Conservation (phyloP, 2,113 vertebrate species). For the Neodontobutis hainanensis region DNA sequence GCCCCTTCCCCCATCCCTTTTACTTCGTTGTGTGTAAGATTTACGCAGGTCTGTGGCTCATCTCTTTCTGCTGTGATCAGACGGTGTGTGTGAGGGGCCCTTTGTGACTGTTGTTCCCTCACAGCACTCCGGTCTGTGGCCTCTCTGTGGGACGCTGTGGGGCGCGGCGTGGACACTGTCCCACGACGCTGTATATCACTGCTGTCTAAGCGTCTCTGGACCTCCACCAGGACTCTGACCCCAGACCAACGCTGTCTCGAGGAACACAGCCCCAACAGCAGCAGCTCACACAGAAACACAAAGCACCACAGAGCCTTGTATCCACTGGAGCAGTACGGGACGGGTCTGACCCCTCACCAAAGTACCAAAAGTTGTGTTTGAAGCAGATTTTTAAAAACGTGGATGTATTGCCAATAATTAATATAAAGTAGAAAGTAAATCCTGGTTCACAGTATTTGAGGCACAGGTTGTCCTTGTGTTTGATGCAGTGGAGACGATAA, state of each 20-base stretch:
- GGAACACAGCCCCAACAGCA: too few relatives aligned
- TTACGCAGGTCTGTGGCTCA: conserved; percentile 55
- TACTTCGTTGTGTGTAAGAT: conserved; percentile 34
- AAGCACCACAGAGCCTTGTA: too few relatives aligned
- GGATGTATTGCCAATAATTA: too few relatives aligned
- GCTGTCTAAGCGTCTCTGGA: conserved; percentile 44
- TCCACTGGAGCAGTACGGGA: too few relatives aligned
- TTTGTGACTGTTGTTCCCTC: conserved; percentile 68
- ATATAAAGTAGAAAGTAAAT: too few relatives aligned
- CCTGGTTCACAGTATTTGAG: too few relatives aligned
- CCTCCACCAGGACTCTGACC: conserved; percentile 20
- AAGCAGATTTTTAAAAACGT: too few relatives aligned
- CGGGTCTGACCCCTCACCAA: too few relatives aligned
- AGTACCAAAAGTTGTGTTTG: too few relatives aligned
- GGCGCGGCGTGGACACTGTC: conserved; percentile 64
- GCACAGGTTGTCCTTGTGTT: too few relatives aligned
- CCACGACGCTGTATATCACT: conserved; percentile 72
- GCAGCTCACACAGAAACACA: too few relatives aligned
- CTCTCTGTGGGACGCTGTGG: conserved; percentile 57
- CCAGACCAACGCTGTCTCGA: neutral
- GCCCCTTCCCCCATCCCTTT: neutral
- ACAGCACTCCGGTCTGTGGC: conserved; percentile 40
- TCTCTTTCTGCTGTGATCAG: conserved; percentile 51
- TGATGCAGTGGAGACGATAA: too few relatives aligned
- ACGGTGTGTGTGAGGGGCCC: conserved; percentile 42